These are phyloP conservation scores for Drosophila guanche DNA, from an alignment of 1,140 invertebrate genomes.

Conservation along the genomic window DNA sequence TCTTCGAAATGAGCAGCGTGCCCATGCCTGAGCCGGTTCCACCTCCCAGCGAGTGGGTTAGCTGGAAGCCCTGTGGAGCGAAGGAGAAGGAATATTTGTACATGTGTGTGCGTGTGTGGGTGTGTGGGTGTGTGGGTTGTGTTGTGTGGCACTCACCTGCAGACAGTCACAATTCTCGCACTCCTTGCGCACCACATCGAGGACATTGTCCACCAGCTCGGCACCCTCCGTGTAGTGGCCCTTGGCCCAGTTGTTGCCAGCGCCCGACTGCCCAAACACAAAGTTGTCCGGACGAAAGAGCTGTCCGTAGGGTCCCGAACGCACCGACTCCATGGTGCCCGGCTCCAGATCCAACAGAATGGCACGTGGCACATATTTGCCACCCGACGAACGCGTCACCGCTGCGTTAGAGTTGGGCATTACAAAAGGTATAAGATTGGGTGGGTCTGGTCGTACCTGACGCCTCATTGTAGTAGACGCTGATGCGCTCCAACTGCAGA, in stretches of 20 bases:
- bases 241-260: slow-evolving; percentile 85
- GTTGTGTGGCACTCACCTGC: slow-evolving; percentile 82
- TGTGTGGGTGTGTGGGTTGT: no score
- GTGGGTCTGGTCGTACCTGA: slow-evolving; percentile 85
- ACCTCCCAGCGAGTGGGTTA: slow-evolving; percentile 90
- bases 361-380: slow-evolving; percentile 91
- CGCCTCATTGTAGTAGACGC: slow-evolving; percentile 96
- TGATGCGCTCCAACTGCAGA: slow-evolving; percentile 93
- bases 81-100: slow-evolving; percentile 69
- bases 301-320: slow-evolving; percentile 88
- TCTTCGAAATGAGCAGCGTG: slow-evolving; percentile 90
- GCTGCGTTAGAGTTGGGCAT: slow-evolving; percentile 36
- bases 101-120: no score
- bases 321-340: slow-evolving; percentile 90
- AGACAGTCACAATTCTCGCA: slow-evolving; percentile 89
- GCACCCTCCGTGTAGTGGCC: slow-evolving; percentile 92
- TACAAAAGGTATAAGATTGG: slow-evolving; percentile 1
- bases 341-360: slow-evolving; percentile 91
- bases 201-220: slow-evolving; percentile 90
- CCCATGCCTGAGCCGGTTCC: slow-evolving; percentile 92
- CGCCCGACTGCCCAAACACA: slow-evolving; percentile 87
- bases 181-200: slow-evolving; percentile 92
- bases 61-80: slow-evolving; percentile 90
- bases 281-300: slow-evolving; percentile 91
- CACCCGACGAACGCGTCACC: slow-evolving; percentile 84